Evolutionary conservation across 2,113 vertebrate species (phyloP).

Genomic region (Brienomyrus longianalis): DNA sequence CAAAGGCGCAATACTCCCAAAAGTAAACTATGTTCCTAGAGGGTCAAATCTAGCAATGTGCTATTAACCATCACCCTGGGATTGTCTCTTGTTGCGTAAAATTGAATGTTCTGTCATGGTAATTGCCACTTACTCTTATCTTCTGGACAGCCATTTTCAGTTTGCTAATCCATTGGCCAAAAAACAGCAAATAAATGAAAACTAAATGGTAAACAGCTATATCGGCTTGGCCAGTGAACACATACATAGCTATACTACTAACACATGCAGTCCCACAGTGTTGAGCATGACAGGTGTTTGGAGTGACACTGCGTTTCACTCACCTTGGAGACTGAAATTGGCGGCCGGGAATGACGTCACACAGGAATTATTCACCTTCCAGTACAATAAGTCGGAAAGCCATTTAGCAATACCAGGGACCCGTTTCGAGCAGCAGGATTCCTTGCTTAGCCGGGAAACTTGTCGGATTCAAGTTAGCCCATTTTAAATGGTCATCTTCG

Average conservation of each 20-base stretch:
- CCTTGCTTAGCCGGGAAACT: not conserved
- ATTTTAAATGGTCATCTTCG: not conserved
- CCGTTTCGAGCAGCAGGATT: not conserved
- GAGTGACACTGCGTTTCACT: too few relatives aligned
- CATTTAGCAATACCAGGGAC: not conserved
- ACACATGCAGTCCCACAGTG: not conserved
- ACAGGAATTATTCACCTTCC: not conserved
- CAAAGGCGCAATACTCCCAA: not conserved
- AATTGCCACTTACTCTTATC: not conserved
- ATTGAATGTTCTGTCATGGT: not conserved
- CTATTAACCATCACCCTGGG: not conserved
- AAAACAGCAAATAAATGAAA: not conserved
- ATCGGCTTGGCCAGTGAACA: not conserved
- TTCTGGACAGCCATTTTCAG: not conserved
- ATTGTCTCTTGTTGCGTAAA: not conserved
- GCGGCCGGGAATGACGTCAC: not conserved
- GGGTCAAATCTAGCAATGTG: not conserved
- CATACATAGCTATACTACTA: not conserved
- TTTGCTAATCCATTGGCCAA: not conserved
- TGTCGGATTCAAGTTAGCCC: not conserved
- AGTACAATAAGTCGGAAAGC: not conserved
- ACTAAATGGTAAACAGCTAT: not conserved
- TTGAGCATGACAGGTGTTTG: not conserved
- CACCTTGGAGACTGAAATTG: not conserved
- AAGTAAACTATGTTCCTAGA: not conserved